Conservation (phyloP, 2,797 vertebrate genomes). For the Anomalospiza imberbis region DNA sequence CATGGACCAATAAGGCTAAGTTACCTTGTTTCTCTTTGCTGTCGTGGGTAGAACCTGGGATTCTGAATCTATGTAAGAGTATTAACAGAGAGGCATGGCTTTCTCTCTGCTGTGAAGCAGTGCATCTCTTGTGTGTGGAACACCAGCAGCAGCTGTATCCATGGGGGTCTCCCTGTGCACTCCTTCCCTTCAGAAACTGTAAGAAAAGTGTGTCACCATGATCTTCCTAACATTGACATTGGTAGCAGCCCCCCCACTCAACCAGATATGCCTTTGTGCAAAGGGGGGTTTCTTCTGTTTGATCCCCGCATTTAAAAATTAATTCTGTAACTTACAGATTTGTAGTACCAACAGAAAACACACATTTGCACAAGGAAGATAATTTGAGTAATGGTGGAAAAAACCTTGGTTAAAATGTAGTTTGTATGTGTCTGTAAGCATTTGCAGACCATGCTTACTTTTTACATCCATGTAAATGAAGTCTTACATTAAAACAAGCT, state of each 20-base stretch:
- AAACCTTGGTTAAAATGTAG: not conserved
- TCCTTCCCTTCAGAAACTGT: conserved; percentile 8
- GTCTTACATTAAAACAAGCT: not conserved
- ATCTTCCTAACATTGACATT: not conserved
- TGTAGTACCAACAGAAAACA: not conserved
- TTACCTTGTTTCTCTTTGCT: not conserved
- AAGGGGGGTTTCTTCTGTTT: not conserved
- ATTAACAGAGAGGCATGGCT: not conserved
- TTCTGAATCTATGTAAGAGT: conserved; percentile 10
- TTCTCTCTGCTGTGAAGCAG: not conserved
- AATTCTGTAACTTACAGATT: not conserved
- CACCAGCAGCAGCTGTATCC: not conserved
- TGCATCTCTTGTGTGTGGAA: not conserved
- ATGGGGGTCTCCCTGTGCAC: not conserved
- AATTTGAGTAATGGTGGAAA: not conserved
- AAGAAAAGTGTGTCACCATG: not conserved
- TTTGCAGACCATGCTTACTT: not conserved
- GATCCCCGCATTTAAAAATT: not conserved
- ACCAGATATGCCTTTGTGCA: not conserved
- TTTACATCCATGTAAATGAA: not conserved
- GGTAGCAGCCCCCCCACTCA: not conserved
- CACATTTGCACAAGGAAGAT: not conserved
- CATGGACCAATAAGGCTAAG: not conserved
- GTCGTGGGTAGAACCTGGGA: not conserved
- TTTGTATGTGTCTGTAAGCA: not conserved